Evolutionary conservation across 1,140 invertebrate species (phyloP).

Genomic region (Telenomus remus): DNA sequence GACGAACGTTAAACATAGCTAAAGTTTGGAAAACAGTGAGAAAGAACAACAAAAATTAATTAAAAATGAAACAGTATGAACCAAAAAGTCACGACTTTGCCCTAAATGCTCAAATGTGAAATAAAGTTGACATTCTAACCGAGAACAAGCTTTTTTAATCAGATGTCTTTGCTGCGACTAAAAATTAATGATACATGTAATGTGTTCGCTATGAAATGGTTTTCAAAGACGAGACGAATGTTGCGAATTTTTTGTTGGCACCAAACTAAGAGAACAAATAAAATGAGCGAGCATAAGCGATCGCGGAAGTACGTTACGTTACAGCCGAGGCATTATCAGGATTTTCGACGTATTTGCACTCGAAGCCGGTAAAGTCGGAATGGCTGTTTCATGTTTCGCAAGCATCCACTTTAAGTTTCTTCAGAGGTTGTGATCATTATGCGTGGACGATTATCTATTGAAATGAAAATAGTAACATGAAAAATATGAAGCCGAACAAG

Average conservation of each 20-base stretch:
- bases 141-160: no score
- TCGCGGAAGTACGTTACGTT: constrained; percentile 24
- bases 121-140: no score
- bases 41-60: background rate
- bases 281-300: constrained; percentile 40
- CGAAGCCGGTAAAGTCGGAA: constrained; percentile 42
- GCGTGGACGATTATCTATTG: constrained; percentile 50
- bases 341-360: constrained; percentile 50
- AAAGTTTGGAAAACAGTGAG: constrained; percentile 5
- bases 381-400: constrained; percentile 63
- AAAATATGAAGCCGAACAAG: constrained; percentile 30
- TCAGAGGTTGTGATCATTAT: constrained; percentile 54
- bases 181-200: background rate
- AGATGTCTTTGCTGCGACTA: no score
- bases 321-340: constrained; percentile 40
- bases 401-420: constrained; percentile 57
- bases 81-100: no score
- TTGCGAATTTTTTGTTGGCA: background rate
- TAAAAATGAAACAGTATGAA: no score
- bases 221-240: constrained; percentile 2
- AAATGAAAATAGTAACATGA: constrained; percentile 28
- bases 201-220: background rate
- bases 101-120: no score
- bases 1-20: constrained; percentile 16
- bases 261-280: constrained; percentile 4